Percentiles rank a stretch among this genome's conserved stretches.
Evolutionary conservation across 2,113 vertebrate species (phyloP).

Genomic region (Plectropomus leopardus): DNA sequence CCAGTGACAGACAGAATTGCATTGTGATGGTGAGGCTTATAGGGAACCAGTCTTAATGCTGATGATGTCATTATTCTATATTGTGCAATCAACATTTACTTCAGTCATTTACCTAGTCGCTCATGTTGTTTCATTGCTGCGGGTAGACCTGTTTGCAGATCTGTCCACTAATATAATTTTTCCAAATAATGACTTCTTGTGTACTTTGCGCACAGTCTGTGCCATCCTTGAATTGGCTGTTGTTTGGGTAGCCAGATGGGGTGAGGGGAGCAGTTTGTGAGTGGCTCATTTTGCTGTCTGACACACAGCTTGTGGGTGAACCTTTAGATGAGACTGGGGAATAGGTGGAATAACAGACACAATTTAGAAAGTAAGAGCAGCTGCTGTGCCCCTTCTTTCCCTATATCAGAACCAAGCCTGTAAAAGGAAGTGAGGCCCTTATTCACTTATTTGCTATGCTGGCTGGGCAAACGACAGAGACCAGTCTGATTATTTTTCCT

Average conservation of each 20-base stretch:
- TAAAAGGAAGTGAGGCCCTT: conserved; percentile 33
- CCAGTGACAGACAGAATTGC: too few relatives aligned
- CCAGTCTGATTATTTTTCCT: conserved; percentile 42
- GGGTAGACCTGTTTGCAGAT: conserved; percentile 15
- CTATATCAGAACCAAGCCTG: conserved; percentile 29
- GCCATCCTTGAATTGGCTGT: conserved; percentile 53
- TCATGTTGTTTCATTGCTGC: conserved; percentile 15
- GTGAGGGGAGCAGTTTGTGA: conserved; percentile 30
- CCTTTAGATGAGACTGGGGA: conserved; percentile 63
- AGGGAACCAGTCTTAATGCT: too few relatives aligned
- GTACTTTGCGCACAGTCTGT: conserved; percentile 37
- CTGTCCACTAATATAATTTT: conserved; percentile 31
- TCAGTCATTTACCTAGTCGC: conserved; percentile 6
- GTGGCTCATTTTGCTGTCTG: conserved; percentile 64
- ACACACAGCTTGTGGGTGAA: conserved; percentile 65
- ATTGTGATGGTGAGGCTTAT: too few relatives aligned
- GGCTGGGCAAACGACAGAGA: conserved; percentile 22
- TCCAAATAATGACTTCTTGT: conserved; percentile 56
- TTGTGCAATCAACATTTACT: too few relatives aligned
- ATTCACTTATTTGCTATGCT: conserved; percentile 36
- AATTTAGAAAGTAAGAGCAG: conserved; percentile 48
- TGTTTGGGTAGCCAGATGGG: conserved; percentile 64
- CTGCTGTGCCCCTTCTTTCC: conserved; percentile 25
- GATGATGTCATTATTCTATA: too few relatives aligned
- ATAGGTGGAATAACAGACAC: conserved; percentile 65